Evolutionary conservation across 2,797 vertebrate species (phyloP).

Genomic region (Muscicapa comitata): DNA sequence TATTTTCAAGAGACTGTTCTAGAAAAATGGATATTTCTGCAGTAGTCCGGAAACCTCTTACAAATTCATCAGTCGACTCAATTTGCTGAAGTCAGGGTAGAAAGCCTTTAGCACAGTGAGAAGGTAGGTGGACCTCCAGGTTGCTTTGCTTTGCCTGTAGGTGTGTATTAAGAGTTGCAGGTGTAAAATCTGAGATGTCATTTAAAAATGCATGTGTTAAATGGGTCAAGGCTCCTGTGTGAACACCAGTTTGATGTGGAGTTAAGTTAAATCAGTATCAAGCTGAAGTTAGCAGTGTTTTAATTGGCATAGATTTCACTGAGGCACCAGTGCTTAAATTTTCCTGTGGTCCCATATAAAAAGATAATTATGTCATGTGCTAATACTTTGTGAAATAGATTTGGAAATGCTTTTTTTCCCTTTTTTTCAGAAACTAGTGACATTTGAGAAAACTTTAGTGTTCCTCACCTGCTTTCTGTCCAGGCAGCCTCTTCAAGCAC

Average conservation of each 20-base stretch:
- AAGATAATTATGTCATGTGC: not conserved
- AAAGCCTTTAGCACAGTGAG: not conserved
- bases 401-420: fast-evolving
- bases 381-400: not conserved
- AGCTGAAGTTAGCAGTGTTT: not conserved
- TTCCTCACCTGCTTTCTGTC: not conserved
- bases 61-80: not conserved
- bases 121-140: not conserved
- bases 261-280: not conserved
- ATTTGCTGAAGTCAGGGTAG: not conserved
- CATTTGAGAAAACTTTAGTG: not conserved
- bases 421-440: not conserved
- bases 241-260: not conserved
- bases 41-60: not conserved
- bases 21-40: slow-evolving; percentile 17
- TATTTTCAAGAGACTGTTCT: not conserved
- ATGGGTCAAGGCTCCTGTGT: not conserved
- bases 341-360: not conserved
- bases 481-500: not conserved
- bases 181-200: not conserved
- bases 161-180: not conserved
- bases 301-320: not conserved
- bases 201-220: not conserved
- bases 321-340: not conserved
- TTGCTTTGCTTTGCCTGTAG: not conserved